A percentile compares a stretch with the other conserved stretches of the same genome.
Evolutionary conservation across 2,113 vertebrate genomes (phyloP).

Genomic region (Irena cyanogastra): DNA sequence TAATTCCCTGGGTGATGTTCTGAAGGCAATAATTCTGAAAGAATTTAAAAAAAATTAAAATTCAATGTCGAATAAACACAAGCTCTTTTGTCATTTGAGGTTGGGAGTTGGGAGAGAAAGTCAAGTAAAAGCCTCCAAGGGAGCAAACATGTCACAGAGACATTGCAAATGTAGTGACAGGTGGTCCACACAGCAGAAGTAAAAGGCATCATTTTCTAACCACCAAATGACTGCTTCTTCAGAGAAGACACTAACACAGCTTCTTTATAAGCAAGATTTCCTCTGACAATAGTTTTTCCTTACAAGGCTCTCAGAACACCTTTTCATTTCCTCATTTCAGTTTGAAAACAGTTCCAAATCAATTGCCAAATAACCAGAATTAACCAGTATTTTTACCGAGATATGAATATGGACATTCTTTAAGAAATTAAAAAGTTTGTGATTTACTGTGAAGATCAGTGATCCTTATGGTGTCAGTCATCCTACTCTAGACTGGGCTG

Average conservation of each 20-base stretch:
- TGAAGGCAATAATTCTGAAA: neutral
- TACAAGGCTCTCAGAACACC: neutral
- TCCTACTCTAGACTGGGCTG: neutral
- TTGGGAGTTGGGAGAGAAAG: neutral
- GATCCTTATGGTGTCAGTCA: neutral
- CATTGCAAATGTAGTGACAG: neutral
- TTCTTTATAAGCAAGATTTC: neutral
- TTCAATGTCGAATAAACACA: neutral
- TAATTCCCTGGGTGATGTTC: neutral
- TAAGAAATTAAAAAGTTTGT: neutral
- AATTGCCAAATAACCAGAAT: neutral
- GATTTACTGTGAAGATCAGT: neutral
- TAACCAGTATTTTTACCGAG: neutral
- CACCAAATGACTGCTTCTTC: neutral
- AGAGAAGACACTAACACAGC: neutral
- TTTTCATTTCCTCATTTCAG: neutral
- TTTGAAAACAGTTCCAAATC: neutral
- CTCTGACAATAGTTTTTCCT: neutral
- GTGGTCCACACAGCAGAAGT: neutral
- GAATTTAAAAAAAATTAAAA: neutral
- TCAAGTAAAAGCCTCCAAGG: neutral
- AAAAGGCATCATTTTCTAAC: neutral
- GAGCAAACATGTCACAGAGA: neutral
- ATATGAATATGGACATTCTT: neutral
- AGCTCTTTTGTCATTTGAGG: neutral